Percentiles rank a stretch among this genome's conserved stretches.
Evolutionary conservation across 2,113 vertebrate genomes (phyloP).

Genomic region (Oryzias javanicus): DNA sequence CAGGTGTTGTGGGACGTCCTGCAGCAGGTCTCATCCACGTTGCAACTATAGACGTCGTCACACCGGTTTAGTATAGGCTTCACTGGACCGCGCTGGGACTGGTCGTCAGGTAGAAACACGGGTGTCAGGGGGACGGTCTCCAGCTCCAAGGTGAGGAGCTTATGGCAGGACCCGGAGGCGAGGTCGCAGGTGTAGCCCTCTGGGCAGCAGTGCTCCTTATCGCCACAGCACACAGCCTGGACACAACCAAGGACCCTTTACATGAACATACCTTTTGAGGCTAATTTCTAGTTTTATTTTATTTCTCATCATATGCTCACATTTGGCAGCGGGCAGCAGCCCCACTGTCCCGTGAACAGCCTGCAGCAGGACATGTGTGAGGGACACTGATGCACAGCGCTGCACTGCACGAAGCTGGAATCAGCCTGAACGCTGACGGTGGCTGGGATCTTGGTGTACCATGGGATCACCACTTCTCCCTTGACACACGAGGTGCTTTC

Average conservation of each 20-base stretch:
- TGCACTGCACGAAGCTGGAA: slow-evolving; percentile 23
- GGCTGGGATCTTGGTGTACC: slow-evolving; percentile 68
- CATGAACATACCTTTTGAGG: background rate
- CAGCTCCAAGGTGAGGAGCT: slow-evolving; percentile 37
- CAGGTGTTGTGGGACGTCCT: slow-evolving; percentile 44
- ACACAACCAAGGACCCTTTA: background rate
- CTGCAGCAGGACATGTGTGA: slow-evolving; percentile 61
- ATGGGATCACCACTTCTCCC: slow-evolving; percentile 65
- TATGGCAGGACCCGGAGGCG: slow-evolving; percentile 49
- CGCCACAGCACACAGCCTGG: slow-evolving; percentile 74
- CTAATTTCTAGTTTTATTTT: background rate
- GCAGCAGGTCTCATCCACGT: slow-evolving; percentile 70
- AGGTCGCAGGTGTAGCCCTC: slow-evolving; percentile 71
- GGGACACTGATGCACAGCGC: slow-evolving; percentile 37
- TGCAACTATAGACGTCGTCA: slow-evolving; percentile 42
- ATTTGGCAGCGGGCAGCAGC: slow-evolving; percentile 71
- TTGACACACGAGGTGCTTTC: slow-evolving; percentile 34
- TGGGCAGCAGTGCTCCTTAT: slow-evolving; percentile 78
- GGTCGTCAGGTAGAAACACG: slow-evolving; percentile 1
- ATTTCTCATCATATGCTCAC: slow-evolving; percentile 31
- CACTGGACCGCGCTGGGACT: background rate
- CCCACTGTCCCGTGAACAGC: slow-evolving; percentile 51
- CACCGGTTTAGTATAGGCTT: slow-evolving; percentile 40
- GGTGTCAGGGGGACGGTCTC: slow-evolving; percentile 49
- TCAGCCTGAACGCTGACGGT: background rate